These are phyloP conservation scores for Mesitornis unicolor DNA, from an alignment of 2,113 vertebrate species.

Conservation along the genomic window DNA sequence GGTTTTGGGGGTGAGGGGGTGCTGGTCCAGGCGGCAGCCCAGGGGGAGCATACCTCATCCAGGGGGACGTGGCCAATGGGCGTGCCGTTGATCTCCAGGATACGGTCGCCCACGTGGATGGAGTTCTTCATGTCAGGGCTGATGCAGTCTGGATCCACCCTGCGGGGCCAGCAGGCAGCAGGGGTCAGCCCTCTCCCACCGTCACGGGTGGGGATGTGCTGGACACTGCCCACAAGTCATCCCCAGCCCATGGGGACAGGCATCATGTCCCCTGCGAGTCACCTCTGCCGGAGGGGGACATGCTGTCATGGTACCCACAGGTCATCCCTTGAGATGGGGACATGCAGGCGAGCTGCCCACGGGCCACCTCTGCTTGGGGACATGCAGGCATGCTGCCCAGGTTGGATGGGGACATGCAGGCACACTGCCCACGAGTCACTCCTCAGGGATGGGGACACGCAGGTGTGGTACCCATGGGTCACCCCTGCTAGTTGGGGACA, in stretches of 20 bases:
- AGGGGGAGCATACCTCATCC: constrained; percentile 81
- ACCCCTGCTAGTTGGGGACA: background rate
- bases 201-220: background rate
- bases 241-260: background rate
- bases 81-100: constrained; percentile 95
- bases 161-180: background rate
- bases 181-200: accelerated
- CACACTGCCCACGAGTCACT: background rate
- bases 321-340: background rate
- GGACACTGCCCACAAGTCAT: background rate
- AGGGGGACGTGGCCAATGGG: constrained; percentile 92
- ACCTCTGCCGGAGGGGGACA: background rate
- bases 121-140: constrained; percentile 96
- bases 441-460: background rate
- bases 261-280: background rate
- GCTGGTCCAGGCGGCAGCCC: too few species aligned
- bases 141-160: constrained; percentile 89
- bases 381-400: background rate
- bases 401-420: background rate
- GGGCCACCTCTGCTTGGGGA: background rate
- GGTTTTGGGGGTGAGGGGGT: accelerated
- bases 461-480: too few species aligned
- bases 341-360: background rate
- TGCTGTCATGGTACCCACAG: accelerated
- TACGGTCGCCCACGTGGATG: constrained; percentile 93